Conservation (phyloP, 1,140 invertebrate genomes). For the Brachionus koreanus region DNA sequence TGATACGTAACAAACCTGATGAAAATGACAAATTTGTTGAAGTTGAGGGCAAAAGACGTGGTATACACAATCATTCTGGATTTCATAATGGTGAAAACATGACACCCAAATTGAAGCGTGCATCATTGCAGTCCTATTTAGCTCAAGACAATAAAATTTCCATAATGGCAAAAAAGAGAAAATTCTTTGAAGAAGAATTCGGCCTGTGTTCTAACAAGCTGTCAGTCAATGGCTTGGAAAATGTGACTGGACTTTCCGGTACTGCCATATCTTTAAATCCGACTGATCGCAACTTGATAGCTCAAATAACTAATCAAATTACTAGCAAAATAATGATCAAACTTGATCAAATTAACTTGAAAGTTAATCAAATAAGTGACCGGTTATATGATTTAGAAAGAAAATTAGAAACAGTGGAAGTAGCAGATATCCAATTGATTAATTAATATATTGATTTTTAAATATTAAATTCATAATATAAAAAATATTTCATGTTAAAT, state of each 20-base stretch:
- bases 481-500: not conserved
- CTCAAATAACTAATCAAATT: constrained; percentile 22
- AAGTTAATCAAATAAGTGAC: constrained; percentile 37
- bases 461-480: not conserved
- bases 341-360: constrained; percentile 26
- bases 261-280: not conserved
- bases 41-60: constrained; percentile 6
- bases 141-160: constrained; percentile 3
- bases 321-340: constrained; percentile 42
- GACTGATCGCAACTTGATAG: not conserved
- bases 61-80: constrained; percentile 5
- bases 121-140: not conserved
- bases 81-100: constrained; percentile 32
- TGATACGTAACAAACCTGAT: constrained; percentile 14
- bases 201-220: not conserved
- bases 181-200: not conserved
- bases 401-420: constrained; percentile 37
- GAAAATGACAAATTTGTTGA: constrained; percentile 18
- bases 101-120: not conserved
- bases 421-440: constrained; percentile 16
- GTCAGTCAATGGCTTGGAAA: not conserved
- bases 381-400: constrained; percentile 38
- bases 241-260: not conserved
- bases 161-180: constrained; percentile 21
- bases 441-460: not conserved